phyloP scores from a whole-genome alignment of 2,797 vertebrate genomes.

The Phaenicophaeus curvirostris region DNA sequence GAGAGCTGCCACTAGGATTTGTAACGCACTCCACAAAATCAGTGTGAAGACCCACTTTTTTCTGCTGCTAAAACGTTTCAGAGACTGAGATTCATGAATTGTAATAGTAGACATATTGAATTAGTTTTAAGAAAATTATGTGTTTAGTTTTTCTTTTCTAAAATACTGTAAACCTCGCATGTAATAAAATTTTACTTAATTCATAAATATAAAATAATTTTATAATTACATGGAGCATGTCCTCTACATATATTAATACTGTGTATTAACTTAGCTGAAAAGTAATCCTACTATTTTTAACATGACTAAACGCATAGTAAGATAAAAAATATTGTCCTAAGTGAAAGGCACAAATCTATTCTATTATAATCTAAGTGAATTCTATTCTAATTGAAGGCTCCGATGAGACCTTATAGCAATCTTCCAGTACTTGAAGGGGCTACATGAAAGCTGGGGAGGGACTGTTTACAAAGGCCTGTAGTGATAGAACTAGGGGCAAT shows the following conservation, averaged over 20 bases:
- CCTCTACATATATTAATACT: background rate
- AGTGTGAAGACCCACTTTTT: accelerated
- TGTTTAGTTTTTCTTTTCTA: background rate
- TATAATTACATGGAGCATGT: background rate
- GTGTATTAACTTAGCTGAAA: background rate
- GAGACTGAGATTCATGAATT: background rate
- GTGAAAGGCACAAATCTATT: background rate
- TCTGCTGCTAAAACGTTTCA: background rate
- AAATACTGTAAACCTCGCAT: background rate
- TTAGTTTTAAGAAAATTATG: background rate
- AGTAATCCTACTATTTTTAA: background rate
- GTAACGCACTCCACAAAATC: background rate
- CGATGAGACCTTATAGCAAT: too few species aligned
- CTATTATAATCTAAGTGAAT: too few species aligned
- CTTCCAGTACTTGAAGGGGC: too few species aligned
- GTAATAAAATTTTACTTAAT: background rate
- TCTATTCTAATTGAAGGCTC: too few species aligned
- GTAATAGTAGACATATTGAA: background rate
- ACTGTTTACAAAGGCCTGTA: too few species aligned
- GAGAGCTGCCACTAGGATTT: background rate
- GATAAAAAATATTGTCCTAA: background rate
- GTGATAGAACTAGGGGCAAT: too few species aligned
- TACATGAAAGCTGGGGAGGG: too few species aligned
- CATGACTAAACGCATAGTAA: background rate
- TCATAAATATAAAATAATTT: background rate